These are phyloP conservation scores for Vanacampus margaritifer DNA, from an alignment of 2,113 vertebrate species.

Conservation along the genomic window DNA sequence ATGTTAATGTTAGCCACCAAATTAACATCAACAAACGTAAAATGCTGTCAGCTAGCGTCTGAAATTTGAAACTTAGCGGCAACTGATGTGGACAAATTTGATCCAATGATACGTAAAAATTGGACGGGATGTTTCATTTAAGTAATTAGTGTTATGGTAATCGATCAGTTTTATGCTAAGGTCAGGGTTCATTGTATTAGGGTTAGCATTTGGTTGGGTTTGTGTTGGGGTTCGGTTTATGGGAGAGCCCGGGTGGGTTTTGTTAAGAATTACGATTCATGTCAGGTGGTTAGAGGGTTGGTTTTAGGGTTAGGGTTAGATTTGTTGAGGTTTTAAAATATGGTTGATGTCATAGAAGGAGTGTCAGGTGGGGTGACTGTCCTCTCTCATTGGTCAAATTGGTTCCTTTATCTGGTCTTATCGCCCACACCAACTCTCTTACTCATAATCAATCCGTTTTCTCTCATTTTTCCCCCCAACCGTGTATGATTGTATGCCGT, in stretches of 20 bases:
- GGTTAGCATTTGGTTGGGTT: neutral
- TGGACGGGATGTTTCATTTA: too few species aligned
- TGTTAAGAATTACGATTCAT: neutral
- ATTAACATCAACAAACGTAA: too few species aligned
- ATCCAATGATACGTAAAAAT: too few species aligned
- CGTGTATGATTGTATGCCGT: neutral
- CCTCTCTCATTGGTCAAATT: neutral
- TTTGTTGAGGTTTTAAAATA: neutral
- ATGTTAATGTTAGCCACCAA: too few species aligned
- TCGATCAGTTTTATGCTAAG: neutral
- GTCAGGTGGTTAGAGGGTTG: neutral
- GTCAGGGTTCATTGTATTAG: neutral
- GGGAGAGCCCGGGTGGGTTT: neutral
- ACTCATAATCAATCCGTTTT: neutral
- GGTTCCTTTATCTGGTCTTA: too few species aligned
- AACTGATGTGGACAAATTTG: too few species aligned
- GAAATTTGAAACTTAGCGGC: too few species aligned
- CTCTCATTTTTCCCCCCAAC: neutral
- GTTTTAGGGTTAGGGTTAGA: too few species aligned
- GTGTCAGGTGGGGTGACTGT: neutral
- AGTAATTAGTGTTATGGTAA: neutral
- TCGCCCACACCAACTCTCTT: too few species aligned
- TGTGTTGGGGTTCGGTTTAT: neutral
- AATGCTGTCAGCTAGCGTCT: too few species aligned
- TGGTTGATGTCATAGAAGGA: too few species aligned